A percentile compares a stretch with the other conserved stretches of the same genome.
Evolutionary conservation across 1,140 invertebrate species (phyloP).

Genomic region (Armadillidium nasatum): DNA sequence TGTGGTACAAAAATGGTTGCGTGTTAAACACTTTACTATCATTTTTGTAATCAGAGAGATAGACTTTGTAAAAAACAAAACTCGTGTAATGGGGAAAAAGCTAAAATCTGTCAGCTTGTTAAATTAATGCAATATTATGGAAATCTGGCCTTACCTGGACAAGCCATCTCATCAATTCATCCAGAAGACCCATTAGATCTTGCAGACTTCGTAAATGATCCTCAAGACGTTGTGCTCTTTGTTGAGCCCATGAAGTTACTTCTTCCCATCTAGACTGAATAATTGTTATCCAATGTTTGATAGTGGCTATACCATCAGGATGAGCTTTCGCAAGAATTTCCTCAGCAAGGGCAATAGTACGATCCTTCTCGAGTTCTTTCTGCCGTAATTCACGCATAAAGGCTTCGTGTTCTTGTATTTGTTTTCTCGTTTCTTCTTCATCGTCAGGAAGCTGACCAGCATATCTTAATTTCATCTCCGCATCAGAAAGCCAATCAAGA

Average conservation of each 20-base stretch:
- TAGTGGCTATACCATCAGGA: constrained; percentile 85
- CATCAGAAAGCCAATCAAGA: constrained; percentile 91
- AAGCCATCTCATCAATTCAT: constrained; percentile 91
- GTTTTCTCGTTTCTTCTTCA: constrained; percentile 76
- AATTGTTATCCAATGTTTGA: constrained; percentile 96
- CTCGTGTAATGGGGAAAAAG: no score
- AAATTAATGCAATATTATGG: no score
- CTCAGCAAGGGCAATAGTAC: constrained; percentile 80
- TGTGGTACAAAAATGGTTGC: no score
- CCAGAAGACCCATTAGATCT: constrained; percentile 64
- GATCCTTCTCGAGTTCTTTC: constrained; percentile 80
- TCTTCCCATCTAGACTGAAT: constrained; percentile 96
- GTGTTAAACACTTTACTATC: no score
- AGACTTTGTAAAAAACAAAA: no score
- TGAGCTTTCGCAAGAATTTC: constrained; percentile 84
- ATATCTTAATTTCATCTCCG: constrained; percentile 86
- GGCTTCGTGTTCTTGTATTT: constrained; percentile 78
- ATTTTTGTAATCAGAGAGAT: no score
- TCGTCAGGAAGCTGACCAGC: constrained; percentile 82
- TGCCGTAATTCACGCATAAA: constrained; percentile 78
- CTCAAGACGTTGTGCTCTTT: constrained; percentile 76
- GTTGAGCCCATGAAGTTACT: constrained; percentile 74
- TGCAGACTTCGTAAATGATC: constrained; percentile 61
- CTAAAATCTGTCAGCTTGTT: no score
- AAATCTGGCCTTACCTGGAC: constrained; percentile 48